These are phyloP conservation scores for Yasuhikotakia modesta DNA, from an alignment of 2,797 vertebrate species.

Conservation along the genomic window DNA sequence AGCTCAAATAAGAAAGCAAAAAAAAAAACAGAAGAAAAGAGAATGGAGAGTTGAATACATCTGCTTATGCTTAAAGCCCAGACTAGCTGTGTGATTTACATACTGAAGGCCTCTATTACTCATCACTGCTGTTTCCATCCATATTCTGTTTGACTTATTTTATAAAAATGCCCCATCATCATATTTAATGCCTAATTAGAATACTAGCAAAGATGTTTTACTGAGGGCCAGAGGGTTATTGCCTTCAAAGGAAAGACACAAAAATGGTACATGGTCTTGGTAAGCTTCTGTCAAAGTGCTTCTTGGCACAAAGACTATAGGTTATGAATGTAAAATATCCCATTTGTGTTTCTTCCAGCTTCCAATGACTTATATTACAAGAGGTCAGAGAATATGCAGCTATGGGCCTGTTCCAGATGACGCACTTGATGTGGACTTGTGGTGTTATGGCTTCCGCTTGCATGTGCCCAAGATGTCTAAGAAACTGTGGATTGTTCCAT, in stretches of 20 bases:
- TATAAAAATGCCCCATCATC: no score
- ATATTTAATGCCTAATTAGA: neutral
- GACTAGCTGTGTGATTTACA: conserved; percentile 3
- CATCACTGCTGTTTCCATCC: neutral
- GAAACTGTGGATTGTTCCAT: neutral
- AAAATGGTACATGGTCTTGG: conserved; percentile 63
- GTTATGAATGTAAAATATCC: neutral
- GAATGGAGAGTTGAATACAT: conserved; percentile 1
- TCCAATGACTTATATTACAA: conserved; percentile 6
- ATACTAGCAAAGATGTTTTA: neutral
- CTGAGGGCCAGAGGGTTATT: conserved; percentile 26
- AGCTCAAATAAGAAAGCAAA: no score
- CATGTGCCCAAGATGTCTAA: neutral
- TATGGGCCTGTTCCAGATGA: neutral
- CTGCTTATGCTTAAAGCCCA: conserved; percentile 32
- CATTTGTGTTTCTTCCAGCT: neutral
- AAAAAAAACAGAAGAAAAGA: conserved; percentile 59
- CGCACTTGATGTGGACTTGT: neutral
- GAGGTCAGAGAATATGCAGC: neutral
- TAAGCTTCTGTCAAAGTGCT: conserved; percentile 47
- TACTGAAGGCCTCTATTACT: conserved; percentile 6
- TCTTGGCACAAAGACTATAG: conserved; percentile 13
- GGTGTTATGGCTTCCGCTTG: neutral
- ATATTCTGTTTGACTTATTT: conserved; percentile 46
- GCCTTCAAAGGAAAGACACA: conserved; percentile 61